A percentile compares a stretch with the other conserved stretches of the same genome.
These are phyloP conservation scores for Microctonus aethiopoides DNA, from an alignment of 2,888 invertebrate genomes.

Conservation along the genomic window DNA sequence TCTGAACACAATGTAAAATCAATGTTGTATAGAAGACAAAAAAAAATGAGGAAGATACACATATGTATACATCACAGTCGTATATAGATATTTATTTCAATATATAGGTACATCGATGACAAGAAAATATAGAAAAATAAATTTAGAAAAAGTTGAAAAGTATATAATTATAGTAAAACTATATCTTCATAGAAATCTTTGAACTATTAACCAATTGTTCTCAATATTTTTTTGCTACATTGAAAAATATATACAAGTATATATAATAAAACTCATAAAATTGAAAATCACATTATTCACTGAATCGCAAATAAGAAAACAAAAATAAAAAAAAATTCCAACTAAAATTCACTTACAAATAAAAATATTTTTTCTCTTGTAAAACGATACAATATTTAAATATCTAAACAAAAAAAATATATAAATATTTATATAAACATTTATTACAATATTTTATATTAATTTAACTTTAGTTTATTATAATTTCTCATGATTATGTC, in stretches of 20 bases:
- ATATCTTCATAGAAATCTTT: background rate
- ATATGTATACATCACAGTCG: too few relatives aligned
- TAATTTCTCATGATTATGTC: background rate
- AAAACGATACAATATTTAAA: too few relatives aligned
- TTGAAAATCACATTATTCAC: too few relatives aligned
- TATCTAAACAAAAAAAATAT: too few relatives aligned
- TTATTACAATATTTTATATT: background rate
- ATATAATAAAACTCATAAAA: too few relatives aligned
- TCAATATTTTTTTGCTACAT: background rate
- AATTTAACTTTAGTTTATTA: background rate
- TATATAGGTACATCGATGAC: too few relatives aligned
- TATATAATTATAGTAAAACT: background rate
- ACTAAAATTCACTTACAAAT: too few relatives aligned
- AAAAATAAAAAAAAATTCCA: too few relatives aligned
- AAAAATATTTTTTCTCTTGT: too few relatives aligned
- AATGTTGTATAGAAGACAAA: slow-evolving; percentile 9
- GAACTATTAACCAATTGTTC: background rate
- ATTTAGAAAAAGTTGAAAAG: slow-evolving; percentile 13
- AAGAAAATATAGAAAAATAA: slow-evolving; percentile 12
- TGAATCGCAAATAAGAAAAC: too few relatives aligned
- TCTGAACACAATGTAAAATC: slow-evolving; percentile 29
- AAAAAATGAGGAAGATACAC: background rate
- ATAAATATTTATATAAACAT: too few relatives aligned
- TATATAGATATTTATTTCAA: slow-evolving; percentile 2
- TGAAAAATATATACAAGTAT: slow-evolving; percentile 6